phyloP scores from a whole-genome alignment of 2,888 invertebrate genomes.

The Heliconius hortense region DNA sequence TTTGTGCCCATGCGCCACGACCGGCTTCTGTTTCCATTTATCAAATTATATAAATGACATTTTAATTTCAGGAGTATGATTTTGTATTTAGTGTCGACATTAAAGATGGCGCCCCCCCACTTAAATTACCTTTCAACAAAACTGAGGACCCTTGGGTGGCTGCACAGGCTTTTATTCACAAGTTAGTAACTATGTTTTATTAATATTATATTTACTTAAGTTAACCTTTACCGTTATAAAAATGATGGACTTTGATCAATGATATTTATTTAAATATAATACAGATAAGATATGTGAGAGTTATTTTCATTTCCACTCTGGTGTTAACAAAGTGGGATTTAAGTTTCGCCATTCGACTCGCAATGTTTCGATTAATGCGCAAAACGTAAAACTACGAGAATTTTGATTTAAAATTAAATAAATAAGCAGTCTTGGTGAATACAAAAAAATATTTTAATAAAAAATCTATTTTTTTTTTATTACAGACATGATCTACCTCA shows the following conservation, averaged over 20 bases:
- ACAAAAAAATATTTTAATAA: not conserved
- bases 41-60: not conserved
- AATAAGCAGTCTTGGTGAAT: not conserved
- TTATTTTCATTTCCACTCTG: too few species aligned
- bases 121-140: slow-evolving; percentile 95
- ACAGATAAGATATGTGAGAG: too few species aligned
- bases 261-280: too few species aligned
- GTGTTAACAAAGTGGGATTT: too few species aligned
- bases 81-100: slow-evolving; percentile 98
- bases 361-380: too few species aligned
- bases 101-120: slow-evolving; percentile 92
- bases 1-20: too few species aligned
- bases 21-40: not conserved
- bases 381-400: too few species aligned
- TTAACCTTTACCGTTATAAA: too few species aligned
- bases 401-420: too few species aligned
- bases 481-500: slow-evolving; percentile 89
- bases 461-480: slow-evolving; percentile 38
- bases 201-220: too few species aligned
- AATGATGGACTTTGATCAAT: too few species aligned
- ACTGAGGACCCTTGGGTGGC: slow-evolving; percentile 96
- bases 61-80: slow-evolving; percentile 87
- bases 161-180: slow-evolving; percentile 94
- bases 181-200: slow-evolving; percentile 54
- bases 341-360: too few species aligned